Percentiles rank a stretch among this genome's conserved stretches.
Evolutionary conservation across 2,888 invertebrate genomes (phyloP).

Genomic region (Leptinotarsa haldemani): DNA sequence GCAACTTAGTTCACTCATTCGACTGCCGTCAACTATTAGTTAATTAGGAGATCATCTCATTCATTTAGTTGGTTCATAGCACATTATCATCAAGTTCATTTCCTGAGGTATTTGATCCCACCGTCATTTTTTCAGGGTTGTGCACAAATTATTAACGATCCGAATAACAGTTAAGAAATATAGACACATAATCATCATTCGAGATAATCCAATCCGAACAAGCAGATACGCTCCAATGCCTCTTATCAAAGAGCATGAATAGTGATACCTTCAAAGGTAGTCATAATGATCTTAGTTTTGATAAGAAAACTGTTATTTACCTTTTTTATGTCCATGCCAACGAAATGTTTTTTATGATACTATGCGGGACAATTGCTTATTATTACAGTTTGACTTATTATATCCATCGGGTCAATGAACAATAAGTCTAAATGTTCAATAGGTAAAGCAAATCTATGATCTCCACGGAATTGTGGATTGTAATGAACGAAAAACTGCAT

Average conservation of each 20-base stretch:
- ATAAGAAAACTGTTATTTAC: neutral
- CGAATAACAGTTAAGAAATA: neutral
- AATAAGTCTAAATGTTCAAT: too few species aligned
- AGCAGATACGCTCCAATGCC: neutral
- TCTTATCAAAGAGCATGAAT: neutral
- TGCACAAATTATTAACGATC: neutral
- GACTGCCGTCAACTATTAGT: too few species aligned
- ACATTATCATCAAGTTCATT: too few species aligned
- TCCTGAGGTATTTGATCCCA: too few species aligned
- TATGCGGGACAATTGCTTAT: slow-evolving; percentile 2
- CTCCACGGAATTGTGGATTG: too few species aligned
- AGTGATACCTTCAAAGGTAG: slow-evolving; percentile 2
- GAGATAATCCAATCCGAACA: neutral
- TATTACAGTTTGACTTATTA: slow-evolving; percentile 8
- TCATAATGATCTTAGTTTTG: slow-evolving; percentile 9
- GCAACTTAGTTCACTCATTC: too few species aligned
- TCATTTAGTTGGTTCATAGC: too few species aligned
- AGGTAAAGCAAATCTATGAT: too few species aligned
- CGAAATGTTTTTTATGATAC: slow-evolving; percentile 1
- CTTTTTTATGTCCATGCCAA: neutral
- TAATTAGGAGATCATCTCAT: too few species aligned
- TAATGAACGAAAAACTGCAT: too few species aligned
- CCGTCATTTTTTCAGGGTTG: too few species aligned
- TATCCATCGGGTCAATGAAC: neutral
- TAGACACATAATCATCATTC: neutral